Percentiles rank a stretch among this genome's conserved stretches.
Evolutionary conservation across 2,797 vertebrate genomes (phyloP).

Genomic region (Oreonectes daqikongensis): DNA sequence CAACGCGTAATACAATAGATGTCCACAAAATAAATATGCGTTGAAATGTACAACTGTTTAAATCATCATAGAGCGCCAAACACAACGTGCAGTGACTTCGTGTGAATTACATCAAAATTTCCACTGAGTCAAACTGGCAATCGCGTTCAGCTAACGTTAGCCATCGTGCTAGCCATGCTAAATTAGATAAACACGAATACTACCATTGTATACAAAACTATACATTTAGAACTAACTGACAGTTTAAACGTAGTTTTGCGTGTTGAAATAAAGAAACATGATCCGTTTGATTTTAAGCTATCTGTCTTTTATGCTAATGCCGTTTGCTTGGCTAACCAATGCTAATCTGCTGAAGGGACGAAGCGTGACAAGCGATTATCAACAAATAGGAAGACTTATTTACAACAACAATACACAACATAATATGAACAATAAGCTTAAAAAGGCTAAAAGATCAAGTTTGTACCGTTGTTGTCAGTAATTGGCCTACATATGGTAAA

Average conservation of each 20-base stretch:
- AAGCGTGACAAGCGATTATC: conserved; percentile 46
- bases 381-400: conserved; percentile 17
- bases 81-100: neutral
- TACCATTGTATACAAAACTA: no score
- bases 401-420: neutral
- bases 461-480: conserved; percentile 49
- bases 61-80: neutral
- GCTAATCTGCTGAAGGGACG: conserved; percentile 45
- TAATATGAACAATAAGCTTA: neutral
- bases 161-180: conserved; percentile 13
- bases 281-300: neutral
- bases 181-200: conserved; percentile 3
- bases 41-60: neutral
- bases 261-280: neutral
- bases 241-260: neutral
- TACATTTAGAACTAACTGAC: no score
- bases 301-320: neutral
- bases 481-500: conserved; percentile 51
- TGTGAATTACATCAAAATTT: neutral
- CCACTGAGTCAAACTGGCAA: neutral
- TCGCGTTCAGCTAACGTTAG: conserved; percentile 7
- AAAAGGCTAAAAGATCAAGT: neutral
- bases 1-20: neutral
- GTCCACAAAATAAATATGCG: neutral
- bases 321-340: conserved; percentile 17